phyloP scores from a whole-genome alignment of 2,113 vertebrate genomes.

The Platysternon megacephalum region DNA sequence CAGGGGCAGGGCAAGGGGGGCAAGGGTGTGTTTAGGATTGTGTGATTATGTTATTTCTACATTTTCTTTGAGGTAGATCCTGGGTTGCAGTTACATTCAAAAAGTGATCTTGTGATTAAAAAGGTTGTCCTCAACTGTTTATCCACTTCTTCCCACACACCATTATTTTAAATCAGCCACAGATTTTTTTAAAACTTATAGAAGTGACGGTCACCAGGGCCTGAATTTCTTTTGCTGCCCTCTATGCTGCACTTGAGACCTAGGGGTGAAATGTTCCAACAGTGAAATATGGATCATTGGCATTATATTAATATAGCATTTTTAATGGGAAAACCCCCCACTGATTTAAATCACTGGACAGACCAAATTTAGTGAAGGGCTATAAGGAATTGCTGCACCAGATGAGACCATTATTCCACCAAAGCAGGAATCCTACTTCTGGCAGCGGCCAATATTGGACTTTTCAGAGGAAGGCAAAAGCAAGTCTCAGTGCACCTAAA shows the following conservation, averaged over 20 bases:
- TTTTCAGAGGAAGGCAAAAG: background rate
- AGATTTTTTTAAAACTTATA: background rate
- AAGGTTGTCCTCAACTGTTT: background rate
- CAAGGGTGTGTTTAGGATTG: too few relatives aligned
- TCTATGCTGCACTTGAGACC: background rate
- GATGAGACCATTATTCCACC: background rate
- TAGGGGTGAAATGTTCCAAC: background rate
- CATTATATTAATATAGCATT: background rate
- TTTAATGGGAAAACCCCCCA: background rate
- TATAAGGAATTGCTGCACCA: background rate
- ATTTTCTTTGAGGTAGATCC: too few relatives aligned
- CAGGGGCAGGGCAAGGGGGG: too few relatives aligned
- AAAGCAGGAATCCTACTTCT: background rate
- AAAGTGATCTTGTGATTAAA: too few relatives aligned
- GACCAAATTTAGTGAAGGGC: background rate
- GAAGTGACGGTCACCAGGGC: background rate
- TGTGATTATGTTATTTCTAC: too few relatives aligned
- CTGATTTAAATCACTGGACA: background rate
- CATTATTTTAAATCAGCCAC: background rate
- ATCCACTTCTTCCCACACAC: background rate
- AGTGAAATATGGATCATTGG: background rate
- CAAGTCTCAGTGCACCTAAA: too few relatives aligned
- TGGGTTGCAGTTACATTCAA: too few relatives aligned
- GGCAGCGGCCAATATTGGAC: background rate
- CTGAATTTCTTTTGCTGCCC: rapidly evolving